Evolutionary conservation across 2,113 vertebrate genomes (phyloP), one percentile per base, ranked within the genome.

Genomic region (Sylvilagus bachmani): DNA sequence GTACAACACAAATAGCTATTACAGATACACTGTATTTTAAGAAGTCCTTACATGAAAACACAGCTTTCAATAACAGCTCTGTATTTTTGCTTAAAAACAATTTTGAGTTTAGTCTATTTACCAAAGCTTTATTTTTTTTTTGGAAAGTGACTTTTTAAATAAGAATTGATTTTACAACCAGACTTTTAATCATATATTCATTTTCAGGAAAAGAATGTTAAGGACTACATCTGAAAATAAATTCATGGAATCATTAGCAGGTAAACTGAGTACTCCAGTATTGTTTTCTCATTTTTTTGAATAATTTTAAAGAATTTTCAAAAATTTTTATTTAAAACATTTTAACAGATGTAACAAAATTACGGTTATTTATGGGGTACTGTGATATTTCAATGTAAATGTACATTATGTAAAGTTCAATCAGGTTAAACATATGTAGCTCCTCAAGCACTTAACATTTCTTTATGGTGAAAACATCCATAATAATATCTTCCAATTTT

Each of bases 121-220:
- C 5, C 2, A 31, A 92, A 73, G 38, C 10, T 38, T 24, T 88
- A 12, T 36, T 67, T 73, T 86, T 73, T 86, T 66, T 83, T 27
- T 67, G 3, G 31, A 64, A 27, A 71, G 0, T 36, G 78, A 61
- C 24, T 67, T 6, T 73, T 86, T 88, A 22, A 27, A 22, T 71
- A 66, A 66, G 62, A 85, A 61, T n/a, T 38, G 1, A 84, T 58
- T 80, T 90, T 75, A 79, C 69, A 55, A 33, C 0, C 36, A 93
- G 77, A 1, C 19, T 84, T 74, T 84, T 71, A 75, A 8, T 3
- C 25, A 90, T 69, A 71, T 58, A 77, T 66, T 14, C 24, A 81
- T 31, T 94, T 95, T 93, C 49, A 51, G 38, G 58, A 66, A 74
- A 90, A 55, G 4, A 61, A 77, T 33, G 10, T 22, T 86, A 66